phyloP scores from a whole-genome alignment of 2,113 vertebrate genomes.

The Pleuronectes platessa region DNA sequence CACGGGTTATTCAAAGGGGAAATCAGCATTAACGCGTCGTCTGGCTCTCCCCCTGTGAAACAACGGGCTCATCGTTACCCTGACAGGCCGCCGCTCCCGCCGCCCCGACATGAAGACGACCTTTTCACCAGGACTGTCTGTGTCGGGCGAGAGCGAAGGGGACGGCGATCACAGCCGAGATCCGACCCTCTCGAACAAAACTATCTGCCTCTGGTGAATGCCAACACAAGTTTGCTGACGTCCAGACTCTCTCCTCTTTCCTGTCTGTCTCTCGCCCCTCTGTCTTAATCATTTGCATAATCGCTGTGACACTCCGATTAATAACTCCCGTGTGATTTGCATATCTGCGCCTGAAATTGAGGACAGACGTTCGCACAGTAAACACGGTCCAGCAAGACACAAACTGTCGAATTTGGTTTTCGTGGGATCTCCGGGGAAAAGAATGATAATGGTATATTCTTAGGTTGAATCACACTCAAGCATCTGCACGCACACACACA shows the following conservation, averaged over 20 bases:
- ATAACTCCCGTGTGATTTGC: constrained; percentile 76
- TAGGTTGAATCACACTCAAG: constrained; percentile 29
- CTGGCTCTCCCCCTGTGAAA: constrained; percentile 22
- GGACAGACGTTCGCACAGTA: constrained; percentile 58
- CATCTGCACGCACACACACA: not conserved
- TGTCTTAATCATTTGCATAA: constrained; percentile 78
- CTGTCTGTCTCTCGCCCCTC: constrained; percentile 39
- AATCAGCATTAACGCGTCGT: constrained; percentile 31
- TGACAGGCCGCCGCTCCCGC: constrained; percentile 7
- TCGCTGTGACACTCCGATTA: constrained; percentile 78
- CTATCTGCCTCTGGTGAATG: constrained; percentile 49
- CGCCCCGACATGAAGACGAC: constrained; percentile 23
- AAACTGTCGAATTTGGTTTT: constrained; percentile 27
- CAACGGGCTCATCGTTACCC: constrained; percentile 27
- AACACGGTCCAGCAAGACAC: constrained; percentile 58
- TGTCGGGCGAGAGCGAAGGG: constrained; percentile 33
- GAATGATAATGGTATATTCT: constrained; percentile 30
- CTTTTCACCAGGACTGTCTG: constrained; percentile 41
- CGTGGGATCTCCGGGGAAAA: constrained; percentile 21
- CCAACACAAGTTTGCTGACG: constrained; percentile 59
- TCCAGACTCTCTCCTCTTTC: constrained; percentile 31
- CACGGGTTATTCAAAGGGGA: constrained; percentile 37
- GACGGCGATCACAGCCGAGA: constrained; percentile 44
- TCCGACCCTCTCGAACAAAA: constrained; percentile 48
- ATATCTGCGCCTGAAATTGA: constrained; percentile 76